Conservation (phyloP, 2,113 vertebrate species). For the Uria lomvia region DNA sequence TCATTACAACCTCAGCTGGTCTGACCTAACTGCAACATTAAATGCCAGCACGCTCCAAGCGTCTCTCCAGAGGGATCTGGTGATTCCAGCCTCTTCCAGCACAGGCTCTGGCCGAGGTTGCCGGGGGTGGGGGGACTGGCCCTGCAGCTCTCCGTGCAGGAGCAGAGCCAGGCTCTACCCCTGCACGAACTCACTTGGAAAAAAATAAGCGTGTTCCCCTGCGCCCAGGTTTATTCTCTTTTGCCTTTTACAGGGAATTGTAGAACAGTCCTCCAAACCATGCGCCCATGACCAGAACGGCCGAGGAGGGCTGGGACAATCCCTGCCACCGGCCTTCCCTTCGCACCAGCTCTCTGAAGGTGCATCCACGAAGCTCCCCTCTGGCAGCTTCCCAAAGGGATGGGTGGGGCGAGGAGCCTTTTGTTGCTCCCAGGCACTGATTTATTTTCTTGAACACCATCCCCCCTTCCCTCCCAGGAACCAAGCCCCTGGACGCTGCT, state of each 20-base stretch:
- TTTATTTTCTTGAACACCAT: not conserved
- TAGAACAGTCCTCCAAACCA: not conserved
- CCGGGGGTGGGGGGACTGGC: not conserved
- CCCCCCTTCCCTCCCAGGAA: not conserved
- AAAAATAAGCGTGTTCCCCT: rapidly evolving
- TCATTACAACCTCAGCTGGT: not conserved
- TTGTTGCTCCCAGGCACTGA: not conserved
- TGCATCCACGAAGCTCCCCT: rapidly evolving
- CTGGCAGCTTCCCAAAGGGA: not conserved
- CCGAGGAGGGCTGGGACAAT: not conserved
- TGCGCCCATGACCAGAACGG: rapidly evolving
- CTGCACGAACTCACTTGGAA: not conserved
- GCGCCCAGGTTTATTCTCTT: not conserved
- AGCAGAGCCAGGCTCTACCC: not conserved
- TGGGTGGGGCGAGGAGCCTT: not conserved
- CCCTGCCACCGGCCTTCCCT: not conserved
- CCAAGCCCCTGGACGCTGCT: not conserved
- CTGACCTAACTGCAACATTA: not conserved
- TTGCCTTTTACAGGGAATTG: not conserved
- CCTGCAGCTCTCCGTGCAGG: not conserved
- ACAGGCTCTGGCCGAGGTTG: not conserved
- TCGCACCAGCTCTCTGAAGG: rapidly evolving
- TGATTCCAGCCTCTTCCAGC: not conserved
- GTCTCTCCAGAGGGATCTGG: not conserved
- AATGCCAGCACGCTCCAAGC: not conserved